Evolutionary conservation across 2,888 invertebrate species (phyloP), one percentile per base, ranked within the genome.

Genomic region (Cosmia trapezina): DNA sequence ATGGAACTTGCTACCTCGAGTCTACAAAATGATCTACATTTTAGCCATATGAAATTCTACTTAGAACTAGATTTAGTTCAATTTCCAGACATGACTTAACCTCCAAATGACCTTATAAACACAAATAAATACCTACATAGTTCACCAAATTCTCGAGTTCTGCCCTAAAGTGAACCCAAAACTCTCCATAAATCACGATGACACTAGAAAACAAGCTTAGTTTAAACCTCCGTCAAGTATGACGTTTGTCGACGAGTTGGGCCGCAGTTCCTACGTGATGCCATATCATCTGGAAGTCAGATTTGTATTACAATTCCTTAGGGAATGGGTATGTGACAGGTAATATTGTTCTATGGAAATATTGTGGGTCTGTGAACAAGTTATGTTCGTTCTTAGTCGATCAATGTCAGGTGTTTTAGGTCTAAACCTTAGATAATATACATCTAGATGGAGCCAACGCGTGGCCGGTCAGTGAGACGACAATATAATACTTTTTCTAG

Each of bases 141-240:
- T 75, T 28, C 4, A 59, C 9, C 4, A 63, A 68, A 64, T 41
- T 68, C 56, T n/a, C 63, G 12, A 54, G 22, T 51, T 22, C 33
- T 43, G n/a, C 6, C 47, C 76, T 51, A 54, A 65, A 71, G 67
- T 74, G 22, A 49, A 72, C 75, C 69, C 53, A 17, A 43, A 60
- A 64, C 22, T 37, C n/a, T 67, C 60, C 59, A 83, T 83, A 72
- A 83, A 83, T 84, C 78, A 83, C 60, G 45, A 49, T 81, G 70
- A 70, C 59, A 65, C 59, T 61, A 65, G 33, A 63, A 62, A 81
- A 81, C 78, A 65, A 68, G 81, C 63, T 70, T 70, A 76, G 73
- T 76, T 70, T 73, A 63, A 77, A 84, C 85, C 85, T 74, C 78
- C 76, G 62, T 85, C 84, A 85, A 76, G 12, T 19, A 47, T 64